Conservation (phyloP, 64 coral and sea anemone genomes). For the Stylophora pistillata region DNA sequence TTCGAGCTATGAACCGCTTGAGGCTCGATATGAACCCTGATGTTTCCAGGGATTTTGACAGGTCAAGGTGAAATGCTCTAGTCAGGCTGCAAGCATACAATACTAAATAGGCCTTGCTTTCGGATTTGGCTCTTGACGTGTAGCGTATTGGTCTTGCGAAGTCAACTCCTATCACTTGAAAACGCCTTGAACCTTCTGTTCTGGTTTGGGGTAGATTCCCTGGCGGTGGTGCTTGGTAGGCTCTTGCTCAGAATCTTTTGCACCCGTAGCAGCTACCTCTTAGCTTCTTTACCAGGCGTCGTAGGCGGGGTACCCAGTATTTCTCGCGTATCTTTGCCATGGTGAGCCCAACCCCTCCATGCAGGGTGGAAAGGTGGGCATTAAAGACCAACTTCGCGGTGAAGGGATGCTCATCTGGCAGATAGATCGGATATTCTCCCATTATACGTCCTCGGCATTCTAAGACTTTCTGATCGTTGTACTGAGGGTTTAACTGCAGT, state of each 20-base stretch:
- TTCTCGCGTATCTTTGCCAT: constrained; percentile 39
- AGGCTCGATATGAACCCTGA: constrained; percentile 52
- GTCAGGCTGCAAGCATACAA: constrained; percentile 55
- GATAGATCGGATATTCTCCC: constrained; percentile 30
- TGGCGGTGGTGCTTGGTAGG: constrained; percentile 47
- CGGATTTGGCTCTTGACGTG: constrained; percentile 24
- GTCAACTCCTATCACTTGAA: background rate
- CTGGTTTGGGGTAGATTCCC: constrained; percentile 48
- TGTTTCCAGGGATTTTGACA: constrained; percentile 42
- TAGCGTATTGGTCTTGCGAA: constrained; percentile 57
- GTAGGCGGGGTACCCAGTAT: constrained; percentile 65
- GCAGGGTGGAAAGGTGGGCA: constrained; percentile 28
- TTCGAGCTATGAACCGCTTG: constrained; percentile 48
- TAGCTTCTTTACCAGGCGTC: constrained; percentile 52
- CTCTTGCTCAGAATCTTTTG: constrained; percentile 35
- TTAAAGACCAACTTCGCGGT: constrained; percentile 13
- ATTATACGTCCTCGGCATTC: constrained; percentile 28
- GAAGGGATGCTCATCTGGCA: constrained; percentile 29
- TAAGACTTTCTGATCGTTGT: constrained; percentile 20
- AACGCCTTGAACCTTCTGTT: background rate
- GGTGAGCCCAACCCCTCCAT: constrained; percentile 45
- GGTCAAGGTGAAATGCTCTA: background rate
- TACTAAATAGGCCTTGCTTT: background rate
- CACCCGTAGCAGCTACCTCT: constrained; percentile 51
- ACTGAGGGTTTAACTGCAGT: constrained; percentile 40